Evolutionary conservation across 2,888 invertebrate genomes (phyloP).

Genomic region (Nudaria mundana): DNA sequence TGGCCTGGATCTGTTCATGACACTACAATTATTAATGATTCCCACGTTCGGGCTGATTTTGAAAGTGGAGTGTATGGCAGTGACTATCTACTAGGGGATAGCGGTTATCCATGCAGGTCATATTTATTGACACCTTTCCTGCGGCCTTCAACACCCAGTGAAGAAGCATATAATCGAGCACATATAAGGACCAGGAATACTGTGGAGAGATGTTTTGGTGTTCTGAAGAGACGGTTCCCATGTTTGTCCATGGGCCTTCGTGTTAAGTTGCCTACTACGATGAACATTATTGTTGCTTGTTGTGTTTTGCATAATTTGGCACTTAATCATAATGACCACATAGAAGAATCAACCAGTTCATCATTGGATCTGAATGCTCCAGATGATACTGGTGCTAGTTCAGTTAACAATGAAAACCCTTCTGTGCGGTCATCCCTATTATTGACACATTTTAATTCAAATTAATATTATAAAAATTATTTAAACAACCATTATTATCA

Average conservation of each 20-base stretch:
- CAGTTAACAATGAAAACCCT: too few species aligned
- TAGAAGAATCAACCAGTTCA: too few species aligned
- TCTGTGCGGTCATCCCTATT: too few species aligned
- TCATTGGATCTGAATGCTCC: too few species aligned
- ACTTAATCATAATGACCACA: too few species aligned
- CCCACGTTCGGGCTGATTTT: background rate
- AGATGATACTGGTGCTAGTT: too few species aligned
- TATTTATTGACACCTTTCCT: background rate
- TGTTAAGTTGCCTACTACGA: conserved; percentile 14
- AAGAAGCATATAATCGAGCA: conserved; percentile 1
- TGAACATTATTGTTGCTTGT: conserved; percentile 14
- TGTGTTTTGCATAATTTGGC: conserved; percentile 18
- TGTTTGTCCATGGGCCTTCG: conserved; percentile 1
- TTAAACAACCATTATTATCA: too few species aligned
- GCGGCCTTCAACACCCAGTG: background rate
- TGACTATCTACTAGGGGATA: conserved; percentile 4
- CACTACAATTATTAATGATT: background rate
- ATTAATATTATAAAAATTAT: too few species aligned
- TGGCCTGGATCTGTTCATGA: background rate
- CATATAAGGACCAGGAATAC: conserved; percentile 8
- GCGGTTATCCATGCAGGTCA: background rate
- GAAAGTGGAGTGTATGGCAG: too few species aligned
- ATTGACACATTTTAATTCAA: too few species aligned
- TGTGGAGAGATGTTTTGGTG: conserved; percentile 9
- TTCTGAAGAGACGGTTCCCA: conserved; percentile 14